Conservation (phyloP, 2,888 invertebrate genomes). For the Morpho deidamia region DNA sequence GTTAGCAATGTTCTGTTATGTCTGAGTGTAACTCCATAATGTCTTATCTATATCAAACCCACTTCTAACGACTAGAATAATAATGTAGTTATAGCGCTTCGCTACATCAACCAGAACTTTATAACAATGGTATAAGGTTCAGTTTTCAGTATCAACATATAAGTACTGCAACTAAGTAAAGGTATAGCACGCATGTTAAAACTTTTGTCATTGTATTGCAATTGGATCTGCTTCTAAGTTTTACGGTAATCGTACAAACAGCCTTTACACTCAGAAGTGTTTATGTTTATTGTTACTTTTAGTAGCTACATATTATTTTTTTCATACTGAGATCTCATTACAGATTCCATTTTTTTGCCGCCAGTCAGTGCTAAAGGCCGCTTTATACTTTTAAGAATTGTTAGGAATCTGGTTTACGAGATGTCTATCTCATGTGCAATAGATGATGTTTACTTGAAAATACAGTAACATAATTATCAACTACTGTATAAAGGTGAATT, state of each 20-base stretch:
- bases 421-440: constrained; percentile 5
- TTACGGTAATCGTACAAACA: constrained; percentile 59
- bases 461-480: no score
- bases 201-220: constrained; percentile 61
- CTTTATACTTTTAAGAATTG: constrained; percentile 17
- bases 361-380: constrained; percentile 15
- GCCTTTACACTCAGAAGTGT: constrained; percentile 38
- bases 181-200: constrained; percentile 42
- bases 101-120: background rate
- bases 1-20: constrained; percentile 49
- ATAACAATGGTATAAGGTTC: constrained; percentile 13
- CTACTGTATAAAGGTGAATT: no score
- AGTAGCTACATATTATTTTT: constrained; percentile 33
- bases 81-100: no score
- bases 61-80: no score
- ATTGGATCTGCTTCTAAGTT: constrained; percentile 57
- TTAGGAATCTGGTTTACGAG: background rate
- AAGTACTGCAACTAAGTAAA: constrained; percentile 14
- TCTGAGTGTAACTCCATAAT: constrained; percentile 41
- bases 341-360: constrained; percentile 19
- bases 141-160: constrained; percentile 4
- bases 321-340: constrained; percentile 23
- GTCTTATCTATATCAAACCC: constrained; percentile 52
- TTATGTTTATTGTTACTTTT: constrained; percentile 45
- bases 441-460: no score